Evolutionary conservation across 2,888 invertebrate species (phyloP).

Genomic region (Pedicia rivosa): DNA sequence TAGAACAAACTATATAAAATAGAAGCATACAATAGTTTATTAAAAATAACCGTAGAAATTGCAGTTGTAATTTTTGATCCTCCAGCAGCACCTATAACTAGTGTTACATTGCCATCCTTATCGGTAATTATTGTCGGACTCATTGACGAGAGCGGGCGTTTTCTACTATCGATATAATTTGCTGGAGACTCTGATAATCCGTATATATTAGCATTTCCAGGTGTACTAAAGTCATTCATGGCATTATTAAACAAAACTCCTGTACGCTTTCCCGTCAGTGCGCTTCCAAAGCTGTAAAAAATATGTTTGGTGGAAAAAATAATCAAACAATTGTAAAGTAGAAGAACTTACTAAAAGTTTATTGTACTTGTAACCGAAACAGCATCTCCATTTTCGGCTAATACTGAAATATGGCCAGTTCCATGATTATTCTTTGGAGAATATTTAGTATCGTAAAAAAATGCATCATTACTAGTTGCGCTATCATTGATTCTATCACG

Average conservation of each 20-base stretch:
- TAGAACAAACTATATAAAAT: too few relatives aligned
- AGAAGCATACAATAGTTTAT: too few relatives aligned
- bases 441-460: conserved; percentile 49
- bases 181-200: conserved; percentile 61
- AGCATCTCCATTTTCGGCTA: conserved; percentile 78
- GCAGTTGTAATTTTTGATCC: conserved; percentile 80
- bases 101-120: conserved; percentile 38
- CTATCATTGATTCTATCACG: conserved; percentile 46
- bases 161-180: conserved; percentile 63
- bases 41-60: conserved; percentile 45
- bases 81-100: conserved; percentile 75
- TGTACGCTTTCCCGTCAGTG: conserved; percentile 56
- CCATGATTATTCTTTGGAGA: conserved; percentile 41
- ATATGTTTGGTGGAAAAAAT: too few relatives aligned
- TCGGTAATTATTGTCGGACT: conserved; percentile 64
- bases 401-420: conserved; percentile 77
- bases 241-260: conserved; percentile 91
- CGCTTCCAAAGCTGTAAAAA: conserved; percentile 62
- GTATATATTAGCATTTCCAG: conserved; percentile 50
- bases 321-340: conserved; percentile 17
- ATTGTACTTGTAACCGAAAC: conserved; percentile 84
- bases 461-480: conserved; percentile 42
- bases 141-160: conserved; percentile 83
- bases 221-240: conserved; percentile 89
- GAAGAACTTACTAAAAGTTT: conserved; percentile 49